Percentiles rank a stretch among this genome's conserved stretches.
Evolutionary conservation across 2,113 vertebrate genomes (phyloP).

Genomic region (Zosterops pallidus): DNA sequence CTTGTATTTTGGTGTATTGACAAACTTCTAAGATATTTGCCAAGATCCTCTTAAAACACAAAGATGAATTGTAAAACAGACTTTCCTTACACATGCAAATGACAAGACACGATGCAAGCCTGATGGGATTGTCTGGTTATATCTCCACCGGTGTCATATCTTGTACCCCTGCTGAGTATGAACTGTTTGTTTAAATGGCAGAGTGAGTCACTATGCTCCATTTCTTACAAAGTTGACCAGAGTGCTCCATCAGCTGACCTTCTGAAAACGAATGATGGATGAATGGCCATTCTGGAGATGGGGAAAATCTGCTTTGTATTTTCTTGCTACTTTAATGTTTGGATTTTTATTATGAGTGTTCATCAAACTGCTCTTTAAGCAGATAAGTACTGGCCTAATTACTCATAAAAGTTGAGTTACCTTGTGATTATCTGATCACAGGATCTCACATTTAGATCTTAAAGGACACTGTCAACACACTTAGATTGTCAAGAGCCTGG

Average conservation of each 20-base stretch:
- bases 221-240: neutral
- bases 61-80: neutral
- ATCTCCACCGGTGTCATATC: neutral
- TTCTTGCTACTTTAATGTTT: neutral
- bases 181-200: neutral
- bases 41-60: neutral
- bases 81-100: neutral
- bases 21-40: neutral
- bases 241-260: conserved; percentile 25
- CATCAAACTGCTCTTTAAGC: neutral
- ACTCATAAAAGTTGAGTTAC: neutral
- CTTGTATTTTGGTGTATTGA: neutral
- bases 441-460: neutral
- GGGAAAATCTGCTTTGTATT: neutral
- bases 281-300: neutral
- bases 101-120: neutral
- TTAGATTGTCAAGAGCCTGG: neutral
- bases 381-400: neutral
- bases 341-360: neutral
- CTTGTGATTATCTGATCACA: neutral
- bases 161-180: neutral
- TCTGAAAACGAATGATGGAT: neutral
- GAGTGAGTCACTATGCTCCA: neutral
- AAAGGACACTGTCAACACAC: neutral
- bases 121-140: neutral